Evolutionary conservation across 2,888 invertebrate genomes (phyloP), one percentile per base, ranked within the genome.

Genomic region (Noctua comes): DNA sequence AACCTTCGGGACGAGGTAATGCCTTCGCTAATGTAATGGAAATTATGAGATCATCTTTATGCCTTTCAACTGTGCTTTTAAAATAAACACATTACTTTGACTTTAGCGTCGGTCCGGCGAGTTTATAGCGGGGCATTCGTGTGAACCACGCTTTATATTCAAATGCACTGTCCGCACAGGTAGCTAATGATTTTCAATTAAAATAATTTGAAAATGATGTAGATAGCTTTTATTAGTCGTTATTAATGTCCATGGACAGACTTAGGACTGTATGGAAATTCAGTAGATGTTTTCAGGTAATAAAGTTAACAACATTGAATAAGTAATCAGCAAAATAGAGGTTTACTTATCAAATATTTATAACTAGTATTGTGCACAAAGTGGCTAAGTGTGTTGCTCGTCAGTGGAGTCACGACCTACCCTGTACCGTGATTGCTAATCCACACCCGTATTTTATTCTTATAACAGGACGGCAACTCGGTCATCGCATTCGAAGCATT

Each of bases 1-100:
- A 89, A 90, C 91, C 91, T 91, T 91, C 91, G 92, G 93, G 95
- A 93, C 91, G 92, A 93, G 94, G 94, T 96, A 95, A 95, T 95
- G 94, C 94, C 92, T 92, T 91, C 91, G 95, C 94, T 95, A 95
- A 96, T 95, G 93, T 93, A 94, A 95, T 94, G 93, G 94, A 93
- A 95, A 94, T 95, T 95, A 94, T 94, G 93, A 95, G 94, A 95
- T 95, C 94, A 94, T 93, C 95, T 94, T 94, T 93, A 93, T 95
- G 89, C 92, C 91, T 92, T 90, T 93, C 95, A 94, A 95, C 94
- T 92, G 93, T 94, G 94, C 92, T 95, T 96, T 96, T 94, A 95
- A 95, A 95, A 95, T 95, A 95, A 96, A 95, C 94, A 95, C 94
- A 95, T 95, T 94, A 94, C 91, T 90, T 87, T 76, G 85, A 87